Evolutionary conservation across 1,140 invertebrate genomes (phyloP), one percentile per base, ranked within the genome.

Genomic region (Zaprionus kolodkinae): DNA sequence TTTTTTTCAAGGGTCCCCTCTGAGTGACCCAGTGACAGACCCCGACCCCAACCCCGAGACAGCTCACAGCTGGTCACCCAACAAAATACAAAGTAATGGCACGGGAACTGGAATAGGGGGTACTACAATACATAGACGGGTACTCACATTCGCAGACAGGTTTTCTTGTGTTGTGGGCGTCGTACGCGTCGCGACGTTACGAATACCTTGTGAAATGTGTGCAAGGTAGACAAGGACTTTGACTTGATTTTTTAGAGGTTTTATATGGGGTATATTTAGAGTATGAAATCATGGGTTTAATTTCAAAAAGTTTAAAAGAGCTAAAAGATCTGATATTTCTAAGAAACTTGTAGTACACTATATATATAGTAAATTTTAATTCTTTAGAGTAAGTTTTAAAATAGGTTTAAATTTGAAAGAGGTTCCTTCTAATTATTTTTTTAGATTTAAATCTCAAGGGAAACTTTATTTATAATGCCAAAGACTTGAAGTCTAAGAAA

Each of bases 141-240:
- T 43, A 43, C 27, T 61, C 36, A 13, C 12, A 45, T 27, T 38
- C 33, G 21, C 25, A 27, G 72, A 74, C 73, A 72, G 69, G 80
- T 84, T 88, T 88, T 87, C 36, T 13, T 61, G 70, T 61, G 65
- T 71, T 59, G 82, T 79, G 67, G 83, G 82, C 72, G 82, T 69
- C 72, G 82, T 69, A 21, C 21, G 17, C 17, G 17, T 21, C 61
- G n/a, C 33, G n/a, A 55, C 71, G 48, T 36, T 21, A 13, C 36
- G 36, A 36, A 21, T 30, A 50, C 66, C 45, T 36, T 50, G 55
- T 15, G 21, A 13, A 15, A 36, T 12, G 15, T 30, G 45, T 7
- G 3, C 3, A 7, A 55, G 27, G 27, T 55, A 27, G 52, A 13
- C n/a, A 55, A 55, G 52, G 27, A 55, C 21, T 21, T 21, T 21